Conservation (phyloP, 2,113 vertebrate species). For the Phyllostomus hastatus region DNA sequence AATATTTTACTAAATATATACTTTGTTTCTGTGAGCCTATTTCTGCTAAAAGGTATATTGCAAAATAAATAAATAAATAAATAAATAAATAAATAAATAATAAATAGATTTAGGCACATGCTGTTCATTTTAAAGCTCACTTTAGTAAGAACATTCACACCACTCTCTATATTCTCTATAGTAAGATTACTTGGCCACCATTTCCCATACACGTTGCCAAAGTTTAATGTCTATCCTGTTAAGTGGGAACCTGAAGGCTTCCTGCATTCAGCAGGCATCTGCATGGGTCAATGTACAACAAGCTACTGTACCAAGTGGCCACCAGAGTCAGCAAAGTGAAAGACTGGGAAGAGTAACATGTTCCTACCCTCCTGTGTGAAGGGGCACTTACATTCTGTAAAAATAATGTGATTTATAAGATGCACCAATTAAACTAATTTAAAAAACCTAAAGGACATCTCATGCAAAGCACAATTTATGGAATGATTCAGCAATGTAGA, state of each 20-base stretch:
- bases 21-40: neutral
- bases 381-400: neutral
- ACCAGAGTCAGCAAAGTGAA: neutral
- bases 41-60: neutral
- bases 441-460: neutral
- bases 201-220: neutral
- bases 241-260: neutral
- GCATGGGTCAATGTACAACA: neutral
- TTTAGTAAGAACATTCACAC: neutral
- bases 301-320: neutral
- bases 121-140: neutral
- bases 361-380: neutral
- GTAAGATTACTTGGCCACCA: neutral
- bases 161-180: neutral
- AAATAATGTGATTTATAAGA: neutral
- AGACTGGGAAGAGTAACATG: neutral
- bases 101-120: neutral
- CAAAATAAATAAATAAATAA: neutral
- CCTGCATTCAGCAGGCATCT: rapidly evolving
- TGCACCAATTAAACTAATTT: neutral
- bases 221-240: neutral
- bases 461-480: neutral
- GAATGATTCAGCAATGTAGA: neutral
- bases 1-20: neutral
- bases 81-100: neutral